These are phyloP conservation scores for Odocoileus hemionus DNA, from an alignment of 2,113 vertebrate species.

Conservation along the genomic window DNA sequence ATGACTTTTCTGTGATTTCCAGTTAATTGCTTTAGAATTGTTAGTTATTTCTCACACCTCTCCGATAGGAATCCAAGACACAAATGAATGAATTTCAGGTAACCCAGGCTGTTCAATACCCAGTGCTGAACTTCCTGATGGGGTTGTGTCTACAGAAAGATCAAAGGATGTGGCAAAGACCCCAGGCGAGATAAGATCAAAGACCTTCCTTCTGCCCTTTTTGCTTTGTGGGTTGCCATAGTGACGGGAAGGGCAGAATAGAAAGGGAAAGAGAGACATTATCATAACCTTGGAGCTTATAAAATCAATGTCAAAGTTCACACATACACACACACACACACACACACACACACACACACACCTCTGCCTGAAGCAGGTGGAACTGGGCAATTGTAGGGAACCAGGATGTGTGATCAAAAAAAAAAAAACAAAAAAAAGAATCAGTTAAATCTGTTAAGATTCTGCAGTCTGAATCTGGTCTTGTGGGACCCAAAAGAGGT, in stretches of 20 bases:
- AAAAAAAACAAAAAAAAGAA: background rate
- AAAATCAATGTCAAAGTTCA: background rate
- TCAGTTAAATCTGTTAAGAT: background rate
- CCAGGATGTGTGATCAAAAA: background rate
- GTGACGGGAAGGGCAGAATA: background rate
- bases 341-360: background rate
- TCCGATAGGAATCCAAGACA: background rate
- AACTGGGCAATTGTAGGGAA: background rate
- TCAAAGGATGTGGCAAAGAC: background rate
- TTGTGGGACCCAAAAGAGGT: background rate
- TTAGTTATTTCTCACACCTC: background rate
- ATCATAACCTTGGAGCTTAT: background rate
- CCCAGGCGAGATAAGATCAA: conserved; percentile 11
- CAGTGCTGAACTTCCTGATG: background rate
- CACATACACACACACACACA: background rate
- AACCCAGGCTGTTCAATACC: background rate
- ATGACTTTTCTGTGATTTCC: background rate
- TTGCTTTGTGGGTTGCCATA: conserved; percentile 34
- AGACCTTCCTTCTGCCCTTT: background rate
- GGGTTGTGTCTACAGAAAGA: background rate
- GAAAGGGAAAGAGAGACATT: background rate
- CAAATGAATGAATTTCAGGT: background rate
- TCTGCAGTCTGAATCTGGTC: background rate
- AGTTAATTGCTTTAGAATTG: background rate
- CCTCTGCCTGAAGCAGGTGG: background rate